Evolutionary conservation across 1,140 invertebrate species (phyloP).

Genomic region (Venturia canescens): DNA sequence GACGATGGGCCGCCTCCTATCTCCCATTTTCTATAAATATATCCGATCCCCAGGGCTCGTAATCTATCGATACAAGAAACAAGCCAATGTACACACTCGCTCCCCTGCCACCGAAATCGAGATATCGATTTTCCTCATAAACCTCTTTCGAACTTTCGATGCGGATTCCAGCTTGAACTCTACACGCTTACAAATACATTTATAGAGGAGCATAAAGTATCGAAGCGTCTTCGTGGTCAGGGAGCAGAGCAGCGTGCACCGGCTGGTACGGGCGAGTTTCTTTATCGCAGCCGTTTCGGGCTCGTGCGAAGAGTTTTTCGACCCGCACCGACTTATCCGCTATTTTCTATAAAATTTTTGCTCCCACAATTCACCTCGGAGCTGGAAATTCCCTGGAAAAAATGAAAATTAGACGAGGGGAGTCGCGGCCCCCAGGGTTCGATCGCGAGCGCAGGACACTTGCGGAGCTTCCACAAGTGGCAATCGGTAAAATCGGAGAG

Average conservation of each 20-base stretch:
- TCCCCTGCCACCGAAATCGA: constrained; percentile 10
- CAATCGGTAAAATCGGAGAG: too few species aligned
- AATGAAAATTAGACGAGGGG: too few species aligned
- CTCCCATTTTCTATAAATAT: not conserved
- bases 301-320: constrained; percentile 29
- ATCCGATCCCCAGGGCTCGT: not conserved
- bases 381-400: too few species aligned
- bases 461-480: too few species aligned
- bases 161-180: not conserved
- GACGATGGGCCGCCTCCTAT: not conserved
- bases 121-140: constrained; percentile 17
- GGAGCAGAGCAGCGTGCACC: constrained; percentile 17
- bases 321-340: not conserved
- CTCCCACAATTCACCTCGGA: not conserved
- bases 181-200: not conserved
- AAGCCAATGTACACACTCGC: not conserved
- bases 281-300: not conserved
- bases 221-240: constrained; percentile 22
- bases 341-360: not conserved
- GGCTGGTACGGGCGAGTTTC: constrained; percentile 13
- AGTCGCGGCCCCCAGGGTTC: too few species aligned
- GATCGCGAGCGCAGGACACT: too few species aligned
- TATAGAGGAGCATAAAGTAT: not conserved
- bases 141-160: constrained; percentile 20
- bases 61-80: not conserved